Conservation (phyloP, 2,888 invertebrate genomes). For the Andrena fulva region DNA sequence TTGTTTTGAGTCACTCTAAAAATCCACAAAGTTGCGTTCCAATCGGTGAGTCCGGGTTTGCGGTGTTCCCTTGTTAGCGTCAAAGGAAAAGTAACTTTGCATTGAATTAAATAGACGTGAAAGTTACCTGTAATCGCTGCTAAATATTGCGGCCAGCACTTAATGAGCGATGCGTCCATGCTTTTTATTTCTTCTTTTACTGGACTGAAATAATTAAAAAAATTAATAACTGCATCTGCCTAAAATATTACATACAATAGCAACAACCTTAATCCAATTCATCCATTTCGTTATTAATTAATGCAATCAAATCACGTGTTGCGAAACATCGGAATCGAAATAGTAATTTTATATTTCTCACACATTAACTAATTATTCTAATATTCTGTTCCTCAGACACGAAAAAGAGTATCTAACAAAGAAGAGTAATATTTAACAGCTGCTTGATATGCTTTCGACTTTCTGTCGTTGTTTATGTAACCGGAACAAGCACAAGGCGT, state of each 20-base stretch:
- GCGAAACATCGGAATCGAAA: not conserved
- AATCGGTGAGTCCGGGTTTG: no score
- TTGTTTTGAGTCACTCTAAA: no score
- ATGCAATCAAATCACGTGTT: not conserved
- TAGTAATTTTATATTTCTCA: not conserved
- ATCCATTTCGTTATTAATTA: no score
- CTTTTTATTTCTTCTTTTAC: slow-evolving; percentile 72
- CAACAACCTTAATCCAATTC: no score
- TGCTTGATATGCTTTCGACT: not conserved
- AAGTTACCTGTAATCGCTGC: slow-evolving; percentile 82
- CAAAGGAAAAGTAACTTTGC: not conserved
- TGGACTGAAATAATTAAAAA: slow-evolving; percentile 50
- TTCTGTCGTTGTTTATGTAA: not conserved
- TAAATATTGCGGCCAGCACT: slow-evolving; percentile 82
- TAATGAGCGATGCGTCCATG: slow-evolving; percentile 77
- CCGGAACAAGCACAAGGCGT: not conserved
- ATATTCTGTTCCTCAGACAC: not conserved
- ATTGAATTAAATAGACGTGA: not conserved
- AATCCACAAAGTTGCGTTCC: no score
- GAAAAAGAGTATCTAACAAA: not conserved
- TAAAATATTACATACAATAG: no score
- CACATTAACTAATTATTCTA: not conserved
- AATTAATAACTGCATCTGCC: not conserved
- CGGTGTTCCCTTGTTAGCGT: not conserved
- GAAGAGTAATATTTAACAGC: not conserved